phyloP scores from a whole-genome alignment of 2,888 invertebrate genomes.

The Stomorhina lunata region DNA sequence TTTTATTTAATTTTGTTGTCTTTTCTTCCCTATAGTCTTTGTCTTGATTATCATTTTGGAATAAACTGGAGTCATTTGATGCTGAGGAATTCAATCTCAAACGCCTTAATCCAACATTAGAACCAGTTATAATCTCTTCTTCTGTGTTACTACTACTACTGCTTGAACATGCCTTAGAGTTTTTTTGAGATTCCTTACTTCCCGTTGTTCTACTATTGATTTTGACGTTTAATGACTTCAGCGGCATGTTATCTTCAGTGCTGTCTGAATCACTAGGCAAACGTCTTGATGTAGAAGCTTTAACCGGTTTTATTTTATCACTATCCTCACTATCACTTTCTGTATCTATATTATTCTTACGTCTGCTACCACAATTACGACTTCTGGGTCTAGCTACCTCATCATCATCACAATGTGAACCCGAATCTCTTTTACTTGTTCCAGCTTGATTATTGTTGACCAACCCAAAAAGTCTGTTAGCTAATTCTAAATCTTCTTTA shows the following conservation, averaged over 20 bases:
- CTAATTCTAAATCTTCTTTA: conserved; percentile 28
- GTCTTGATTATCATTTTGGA: too few species aligned
- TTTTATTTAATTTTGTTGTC: background rate
- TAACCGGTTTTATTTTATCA: background rate
- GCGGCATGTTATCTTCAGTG: background rate
- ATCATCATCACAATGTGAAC: background rate
- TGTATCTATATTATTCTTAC: background rate
- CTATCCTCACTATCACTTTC: background rate
- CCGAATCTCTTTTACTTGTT: conserved; percentile 12
- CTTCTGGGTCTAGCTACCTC: background rate
- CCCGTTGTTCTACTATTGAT: background rate
- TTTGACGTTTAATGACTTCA: background rate
- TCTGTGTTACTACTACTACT: too few species aligned
- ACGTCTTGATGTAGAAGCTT: background rate
- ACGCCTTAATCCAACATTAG: too few species aligned
- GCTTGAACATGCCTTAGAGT: too few species aligned
- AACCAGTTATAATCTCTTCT: too few species aligned
- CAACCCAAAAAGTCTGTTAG: background rate
- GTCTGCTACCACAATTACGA: too few species aligned
- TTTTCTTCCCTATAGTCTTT: background rate
- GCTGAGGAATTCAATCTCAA: too few species aligned
- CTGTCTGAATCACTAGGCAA: background rate
- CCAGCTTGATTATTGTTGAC: background rate
- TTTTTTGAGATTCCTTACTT: too few species aligned
- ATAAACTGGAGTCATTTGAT: too few species aligned